A percentile compares a stretch with the other conserved stretches of the same genome.
These are phyloP conservation scores for Coregonus sp. DNA, from an alignment of 2,797 vertebrate genomes.

Conservation along the genomic window DNA sequence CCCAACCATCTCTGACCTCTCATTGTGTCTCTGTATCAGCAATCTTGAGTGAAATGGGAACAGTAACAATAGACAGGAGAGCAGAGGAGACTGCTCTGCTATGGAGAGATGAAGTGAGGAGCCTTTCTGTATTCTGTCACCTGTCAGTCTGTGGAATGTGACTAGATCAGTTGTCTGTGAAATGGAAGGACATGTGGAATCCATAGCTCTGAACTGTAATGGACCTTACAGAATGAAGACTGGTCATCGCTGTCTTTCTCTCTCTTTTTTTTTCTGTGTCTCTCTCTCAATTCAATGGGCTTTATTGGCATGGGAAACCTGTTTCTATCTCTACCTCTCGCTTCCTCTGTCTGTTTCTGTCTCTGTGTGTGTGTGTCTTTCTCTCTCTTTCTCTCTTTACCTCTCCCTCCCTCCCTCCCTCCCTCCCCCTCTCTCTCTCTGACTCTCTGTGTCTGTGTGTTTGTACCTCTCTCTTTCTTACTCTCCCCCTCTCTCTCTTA, in stretches of 20 bases:
- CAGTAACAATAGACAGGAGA: too few species aligned
- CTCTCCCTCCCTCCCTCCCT: conserved; percentile 6
- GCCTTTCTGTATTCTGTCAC: background rate
- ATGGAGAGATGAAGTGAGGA: background rate
- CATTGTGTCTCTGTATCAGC: background rate
- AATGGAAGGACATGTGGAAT: background rate
- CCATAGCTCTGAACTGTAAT: background rate
- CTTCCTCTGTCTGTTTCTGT: too few species aligned
- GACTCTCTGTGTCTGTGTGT: background rate
- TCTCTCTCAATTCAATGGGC: background rate
- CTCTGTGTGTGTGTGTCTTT: too few species aligned
- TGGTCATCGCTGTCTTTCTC: background rate
- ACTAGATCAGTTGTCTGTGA: background rate
- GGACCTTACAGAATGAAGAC: background rate
- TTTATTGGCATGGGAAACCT: too few species aligned
- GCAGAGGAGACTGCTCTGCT: background rate
- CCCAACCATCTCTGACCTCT: background rate
- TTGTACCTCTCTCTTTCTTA: background rate
- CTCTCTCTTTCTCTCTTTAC: background rate
- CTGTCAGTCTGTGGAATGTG: background rate
- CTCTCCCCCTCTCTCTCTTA: background rate
- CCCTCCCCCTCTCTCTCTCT: conserved; percentile 27
- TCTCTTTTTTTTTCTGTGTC: background rate
- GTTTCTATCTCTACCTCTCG: too few species aligned
- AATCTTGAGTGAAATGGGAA: background rate